These are phyloP conservation scores for Sorex araneus DNA, from an alignment of 2,113 vertebrate species.

Conservation along the genomic window DNA sequence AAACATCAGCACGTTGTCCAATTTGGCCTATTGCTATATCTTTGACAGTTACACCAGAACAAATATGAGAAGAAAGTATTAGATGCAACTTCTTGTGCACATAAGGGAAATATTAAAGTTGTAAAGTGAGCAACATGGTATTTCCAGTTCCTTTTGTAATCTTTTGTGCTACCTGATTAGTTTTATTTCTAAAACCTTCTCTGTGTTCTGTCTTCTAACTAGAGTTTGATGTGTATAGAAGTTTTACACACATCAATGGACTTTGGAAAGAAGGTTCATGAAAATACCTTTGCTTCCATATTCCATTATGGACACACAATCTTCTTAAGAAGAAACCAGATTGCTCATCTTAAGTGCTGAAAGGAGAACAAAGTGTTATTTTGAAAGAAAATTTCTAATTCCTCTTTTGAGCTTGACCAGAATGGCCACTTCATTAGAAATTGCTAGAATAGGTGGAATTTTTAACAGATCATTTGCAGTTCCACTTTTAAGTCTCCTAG, in stretches of 20 bases:
- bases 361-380: conserved; percentile 13
- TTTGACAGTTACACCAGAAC: conserved; percentile 39
- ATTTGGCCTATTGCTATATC: background rate
- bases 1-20: background rate
- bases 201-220: conserved; percentile 29
- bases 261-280: background rate
- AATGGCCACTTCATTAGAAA: background rate
- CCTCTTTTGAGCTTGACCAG: conserved; percentile 30
- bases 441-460: conserved; percentile 50
- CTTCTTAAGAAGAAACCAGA: background rate
- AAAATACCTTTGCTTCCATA: background rate
- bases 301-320: background rate
- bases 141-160: background rate
- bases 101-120: conserved; percentile 23
- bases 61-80: background rate
- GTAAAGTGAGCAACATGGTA: background rate
- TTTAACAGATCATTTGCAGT: conserved; percentile 53
- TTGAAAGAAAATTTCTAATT: conserved; percentile 39
- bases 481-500: conserved; percentile 46
- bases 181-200: background rate
- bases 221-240: background rate
- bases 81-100: background rate
- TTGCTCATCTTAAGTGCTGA: background rate
- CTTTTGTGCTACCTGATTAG: background rate
- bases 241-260: background rate